phyloP scores from a whole-genome alignment of 2,888 invertebrate species.

The Heliothis peltigera region DNA sequence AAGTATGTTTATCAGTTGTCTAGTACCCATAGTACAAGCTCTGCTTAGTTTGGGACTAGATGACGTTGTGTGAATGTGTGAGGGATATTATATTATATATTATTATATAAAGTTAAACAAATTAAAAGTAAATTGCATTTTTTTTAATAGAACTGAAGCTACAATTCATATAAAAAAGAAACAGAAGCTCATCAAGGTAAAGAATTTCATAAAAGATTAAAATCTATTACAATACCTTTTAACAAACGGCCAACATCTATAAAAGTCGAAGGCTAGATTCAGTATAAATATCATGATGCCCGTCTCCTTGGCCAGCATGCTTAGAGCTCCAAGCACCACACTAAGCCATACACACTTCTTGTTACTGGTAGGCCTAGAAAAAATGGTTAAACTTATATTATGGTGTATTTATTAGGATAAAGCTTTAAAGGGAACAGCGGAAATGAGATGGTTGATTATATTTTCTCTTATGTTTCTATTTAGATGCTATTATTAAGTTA shows the following conservation, averaged over 20 bases:
- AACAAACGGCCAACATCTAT: slow-evolving; percentile 93
- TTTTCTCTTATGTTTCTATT: slow-evolving; percentile 41
- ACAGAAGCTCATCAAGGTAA: slow-evolving; percentile 31
- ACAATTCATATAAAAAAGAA: slow-evolving; percentile 33
- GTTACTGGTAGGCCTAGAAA: slow-evolving; percentile 80
- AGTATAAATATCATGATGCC: slow-evolving; percentile 94
- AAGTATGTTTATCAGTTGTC: no score
- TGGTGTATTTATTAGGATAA: slow-evolving; percentile 52
- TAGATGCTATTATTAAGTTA: slow-evolving; percentile 42
- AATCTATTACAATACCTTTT: slow-evolving; percentile 88
- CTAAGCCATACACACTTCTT: slow-evolving; percentile 91
- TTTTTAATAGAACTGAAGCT: background rate
- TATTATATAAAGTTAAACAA: no score
- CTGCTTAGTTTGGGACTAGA: no score
- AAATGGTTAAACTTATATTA: slow-evolving; percentile 50
- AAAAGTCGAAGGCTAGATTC: slow-evolving; percentile 94
- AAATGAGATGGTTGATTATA: slow-evolving; percentile 54
- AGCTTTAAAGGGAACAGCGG: slow-evolving; percentile 41
- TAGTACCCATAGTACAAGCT: no score
- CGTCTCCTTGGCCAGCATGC: slow-evolving; percentile 97
- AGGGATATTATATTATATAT: no score
- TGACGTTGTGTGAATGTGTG: no score
- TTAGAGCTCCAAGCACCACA: slow-evolving; percentile 92
- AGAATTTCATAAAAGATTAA: slow-evolving; percentile 61
- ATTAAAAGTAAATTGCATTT: no score